A percentile compares a stretch with the other conserved stretches of the same genome.
Evolutionary conservation across 2,888 invertebrate genomes (phyloP).

Genomic region (Myathropa florea): DNA sequence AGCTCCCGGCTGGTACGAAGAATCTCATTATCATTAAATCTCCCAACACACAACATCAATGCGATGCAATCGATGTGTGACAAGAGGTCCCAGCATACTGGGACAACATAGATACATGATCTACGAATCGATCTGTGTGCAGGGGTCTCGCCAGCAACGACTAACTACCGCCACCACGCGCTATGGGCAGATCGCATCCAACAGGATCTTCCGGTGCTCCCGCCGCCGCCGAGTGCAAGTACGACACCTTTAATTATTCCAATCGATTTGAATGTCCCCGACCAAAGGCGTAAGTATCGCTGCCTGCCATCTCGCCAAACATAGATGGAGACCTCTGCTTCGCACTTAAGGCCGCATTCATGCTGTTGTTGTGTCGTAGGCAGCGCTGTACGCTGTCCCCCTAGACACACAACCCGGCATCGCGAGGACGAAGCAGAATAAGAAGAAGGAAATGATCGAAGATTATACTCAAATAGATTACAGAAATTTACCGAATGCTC

Average conservation of each 20-base stretch:
- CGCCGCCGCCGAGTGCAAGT: slow-evolving; percentile 54
- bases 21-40: slow-evolving; percentile 52
- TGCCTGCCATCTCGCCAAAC: slow-evolving; percentile 17
- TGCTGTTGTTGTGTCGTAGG: slow-evolving; percentile 19
- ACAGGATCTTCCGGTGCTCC: not conserved
- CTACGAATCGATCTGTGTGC: slow-evolving; percentile 46
- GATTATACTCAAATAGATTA: slow-evolving; percentile 70
- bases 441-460: slow-evolving; percentile 66
- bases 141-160: slow-evolving; percentile 44
- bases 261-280: slow-evolving; percentile 69
- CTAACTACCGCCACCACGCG: slow-evolving; percentile 27
- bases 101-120: slow-evolving; percentile 56
- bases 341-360: slow-evolving; percentile 38
- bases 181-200: not conserved
- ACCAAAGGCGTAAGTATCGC: slow-evolving; percentile 63
- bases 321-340: slow-evolving; percentile 12
- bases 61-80: slow-evolving; percentile 53
- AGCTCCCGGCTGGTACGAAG: slow-evolving; percentile 22
- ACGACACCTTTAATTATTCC: slow-evolving; percentile 71
- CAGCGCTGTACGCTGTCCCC: slow-evolving; percentile 4
- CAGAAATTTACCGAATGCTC: slow-evolving; percentile 70
- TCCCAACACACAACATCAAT: slow-evolving; percentile 46
- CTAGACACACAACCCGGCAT: slow-evolving; percentile 2
- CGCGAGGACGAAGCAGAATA: slow-evolving; percentile 22
- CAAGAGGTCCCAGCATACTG: slow-evolving; percentile 37